A percentile compares a stretch with the other conserved stretches of the same genome.
phyloP scores from a whole-genome alignment of 2,113 vertebrate species.

The Rhagologus leucostigma region DNA sequence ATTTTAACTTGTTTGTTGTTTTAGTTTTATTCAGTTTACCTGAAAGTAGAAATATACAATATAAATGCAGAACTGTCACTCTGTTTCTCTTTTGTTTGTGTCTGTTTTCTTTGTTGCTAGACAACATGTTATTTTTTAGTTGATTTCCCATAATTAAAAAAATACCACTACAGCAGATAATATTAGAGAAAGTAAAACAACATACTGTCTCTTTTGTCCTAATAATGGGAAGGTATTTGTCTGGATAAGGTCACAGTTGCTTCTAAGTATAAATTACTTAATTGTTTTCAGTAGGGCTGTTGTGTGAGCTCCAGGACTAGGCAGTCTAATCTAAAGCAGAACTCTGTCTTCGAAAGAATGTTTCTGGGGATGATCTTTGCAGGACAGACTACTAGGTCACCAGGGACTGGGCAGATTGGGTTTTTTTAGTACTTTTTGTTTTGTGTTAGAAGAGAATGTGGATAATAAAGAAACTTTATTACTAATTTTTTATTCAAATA shows the following conservation, averaged over 20 bases:
- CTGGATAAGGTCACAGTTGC: constrained; percentile 39
- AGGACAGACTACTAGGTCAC: not conserved
- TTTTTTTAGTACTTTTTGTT: not conserved
- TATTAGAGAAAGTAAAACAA: constrained; percentile 59
- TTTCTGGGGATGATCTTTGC: not conserved
- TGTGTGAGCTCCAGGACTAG: not conserved
- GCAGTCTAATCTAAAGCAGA: constrained; percentile 44
- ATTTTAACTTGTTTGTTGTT: constrained; percentile 48
- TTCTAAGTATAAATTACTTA: constrained; percentile 54
- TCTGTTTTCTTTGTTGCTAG: constrained; percentile 59
- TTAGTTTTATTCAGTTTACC: constrained; percentile 51
- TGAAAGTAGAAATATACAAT: not conserved
- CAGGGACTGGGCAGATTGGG: not conserved
- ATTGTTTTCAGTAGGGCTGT: constrained; percentile 45
- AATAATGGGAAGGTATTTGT: constrained; percentile 58
- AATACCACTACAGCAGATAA: constrained; percentile 35
- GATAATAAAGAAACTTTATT: not conserved
- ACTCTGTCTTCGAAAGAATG: not conserved
- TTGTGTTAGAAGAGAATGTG: not conserved
- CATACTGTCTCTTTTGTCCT: constrained; percentile 55
- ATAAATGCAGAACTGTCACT: constrained; percentile 30
- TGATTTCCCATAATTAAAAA: constrained; percentile 57
- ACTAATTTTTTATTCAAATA: not conserved
- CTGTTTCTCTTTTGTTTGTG: constrained; percentile 55
- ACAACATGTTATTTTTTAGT: constrained; percentile 48